Evolutionary conservation across 1,140 invertebrate species (phyloP).

Genomic region (Cydia pomonella): DNA sequence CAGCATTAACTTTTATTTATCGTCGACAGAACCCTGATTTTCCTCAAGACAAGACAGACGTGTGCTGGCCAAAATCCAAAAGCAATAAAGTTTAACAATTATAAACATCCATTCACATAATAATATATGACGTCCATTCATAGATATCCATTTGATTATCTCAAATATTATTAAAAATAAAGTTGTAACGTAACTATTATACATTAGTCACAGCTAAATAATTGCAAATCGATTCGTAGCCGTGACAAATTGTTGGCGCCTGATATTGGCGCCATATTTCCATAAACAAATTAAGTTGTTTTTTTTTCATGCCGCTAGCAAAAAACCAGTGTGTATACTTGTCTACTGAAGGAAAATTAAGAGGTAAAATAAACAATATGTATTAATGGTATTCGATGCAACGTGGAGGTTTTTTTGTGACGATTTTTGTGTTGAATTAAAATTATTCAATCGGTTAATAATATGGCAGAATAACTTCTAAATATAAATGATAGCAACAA

Average conservation of each 20-base stretch:
- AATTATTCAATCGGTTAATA: no score
- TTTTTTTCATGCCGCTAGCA: background rate
- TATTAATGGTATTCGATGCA: no score
- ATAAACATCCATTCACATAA: slow-evolving; percentile 26
- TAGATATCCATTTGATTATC: background rate
- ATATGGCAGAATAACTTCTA: no score
- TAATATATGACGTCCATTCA: slow-evolving; percentile 7
- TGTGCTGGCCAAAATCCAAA: slow-evolving; percentile 19
- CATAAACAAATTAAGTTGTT: background rate
- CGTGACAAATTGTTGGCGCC: slow-evolving; percentile 10
- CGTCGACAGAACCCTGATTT: slow-evolving; percentile 52
- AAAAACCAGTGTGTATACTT: background rate
- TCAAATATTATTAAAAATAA: slow-evolving; percentile 7
- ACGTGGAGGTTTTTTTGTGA: no score
- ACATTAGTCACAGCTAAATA: background rate
- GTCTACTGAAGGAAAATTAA: background rate
- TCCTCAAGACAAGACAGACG: slow-evolving; percentile 37
- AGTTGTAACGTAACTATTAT: background rate
- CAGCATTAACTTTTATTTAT: slow-evolving; percentile 68
- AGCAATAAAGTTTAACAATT: slow-evolving; percentile 3
- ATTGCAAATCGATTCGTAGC: background rate
- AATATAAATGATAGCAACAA: no score
- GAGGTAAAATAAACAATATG: no score
- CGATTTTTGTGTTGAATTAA: no score
- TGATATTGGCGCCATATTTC: slow-evolving; percentile 16